phyloP scores from a whole-genome alignment of 2,888 invertebrate species.

The Thera britannica region DNA sequence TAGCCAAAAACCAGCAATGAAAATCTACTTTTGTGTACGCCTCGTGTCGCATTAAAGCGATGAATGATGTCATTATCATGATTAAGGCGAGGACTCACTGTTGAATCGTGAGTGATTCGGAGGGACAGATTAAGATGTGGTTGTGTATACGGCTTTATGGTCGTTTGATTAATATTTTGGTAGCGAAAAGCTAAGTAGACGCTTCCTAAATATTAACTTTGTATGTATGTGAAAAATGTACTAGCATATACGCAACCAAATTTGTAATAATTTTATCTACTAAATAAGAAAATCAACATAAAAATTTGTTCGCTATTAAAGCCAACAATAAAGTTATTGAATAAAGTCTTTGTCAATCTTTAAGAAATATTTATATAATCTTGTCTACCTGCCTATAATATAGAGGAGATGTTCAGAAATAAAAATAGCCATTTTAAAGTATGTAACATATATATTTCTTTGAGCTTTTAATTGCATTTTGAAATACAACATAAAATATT shows the following conservation, averaged over 20 bases:
- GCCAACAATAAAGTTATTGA: too few species aligned
- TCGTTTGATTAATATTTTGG: conserved; percentile 41
- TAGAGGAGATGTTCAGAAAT: conserved; percentile 55
- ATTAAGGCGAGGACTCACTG: conserved; percentile 73
- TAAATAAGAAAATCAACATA: too few species aligned
- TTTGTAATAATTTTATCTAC: too few species aligned
- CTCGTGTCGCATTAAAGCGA: conserved; percentile 62
- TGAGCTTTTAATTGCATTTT: conserved; percentile 94
- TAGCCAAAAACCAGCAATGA: conserved; percentile 46
- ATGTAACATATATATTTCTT: conserved; percentile 94
- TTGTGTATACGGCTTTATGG: conserved; percentile 44
- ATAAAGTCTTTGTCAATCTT: too few species aligned
- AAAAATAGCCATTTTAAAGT: conserved; percentile 80
- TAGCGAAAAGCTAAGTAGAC: conserved; percentile 24
- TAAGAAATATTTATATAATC: background rate
- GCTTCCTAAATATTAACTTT: conserved; percentile 22
- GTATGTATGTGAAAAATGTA: background rate
- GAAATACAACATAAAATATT: conserved; percentile 93
- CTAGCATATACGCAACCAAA: too few species aligned
- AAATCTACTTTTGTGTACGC: conserved; percentile 21
- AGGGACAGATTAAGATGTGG: conserved; percentile 60
- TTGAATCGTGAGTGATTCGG: conserved; percentile 77
- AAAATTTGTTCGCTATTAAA: too few species aligned
- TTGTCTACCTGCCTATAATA: background rate
- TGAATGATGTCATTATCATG: conserved; percentile 79